Percentiles rank a stretch among this genome's conserved stretches.
phyloP scores from a whole-genome alignment of 1,140 invertebrate species.

The Lucilia cuprina region DNA sequence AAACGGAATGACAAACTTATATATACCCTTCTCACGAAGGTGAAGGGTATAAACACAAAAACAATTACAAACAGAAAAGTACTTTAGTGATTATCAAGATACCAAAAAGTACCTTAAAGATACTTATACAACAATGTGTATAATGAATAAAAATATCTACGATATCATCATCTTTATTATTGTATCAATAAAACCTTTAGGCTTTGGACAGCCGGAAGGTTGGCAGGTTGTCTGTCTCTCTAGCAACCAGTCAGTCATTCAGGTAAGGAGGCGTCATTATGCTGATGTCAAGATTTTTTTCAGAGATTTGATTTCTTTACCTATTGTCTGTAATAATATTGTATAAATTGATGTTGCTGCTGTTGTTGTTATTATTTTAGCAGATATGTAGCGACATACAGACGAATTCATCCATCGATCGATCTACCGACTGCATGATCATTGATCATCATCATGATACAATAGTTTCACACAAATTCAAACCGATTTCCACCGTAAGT shows the following conservation, averaged over 20 bases:
- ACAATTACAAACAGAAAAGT: too few relatives aligned
- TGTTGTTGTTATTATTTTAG: background rate
- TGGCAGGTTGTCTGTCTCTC: background rate
- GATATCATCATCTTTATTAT: background rate
- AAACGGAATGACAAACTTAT: too few relatives aligned
- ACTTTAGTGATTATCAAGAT: too few relatives aligned
- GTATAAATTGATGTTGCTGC: constrained; percentile 22
- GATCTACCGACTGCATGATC: background rate
- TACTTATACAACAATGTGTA: too few relatives aligned
- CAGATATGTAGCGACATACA: background rate
- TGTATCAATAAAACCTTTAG: constrained; percentile 11
- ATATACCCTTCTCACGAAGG: too few relatives aligned
- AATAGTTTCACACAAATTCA: background rate
- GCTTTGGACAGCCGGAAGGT: background rate
- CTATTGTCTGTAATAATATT: background rate
- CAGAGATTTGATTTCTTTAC: constrained; percentile 13
- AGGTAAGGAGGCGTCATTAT: constrained; percentile 13
- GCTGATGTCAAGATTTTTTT: constrained; percentile 12
- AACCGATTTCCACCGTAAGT: background rate
- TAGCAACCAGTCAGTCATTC: background rate
- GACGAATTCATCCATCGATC: background rate
- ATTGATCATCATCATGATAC: background rate
- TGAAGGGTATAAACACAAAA: too few relatives aligned
- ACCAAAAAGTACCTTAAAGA: too few relatives aligned
- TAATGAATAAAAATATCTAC: background rate